Evolutionary conservation across 2,888 invertebrate genomes (phyloP).

Genomic region (Sturmia bella): DNA sequence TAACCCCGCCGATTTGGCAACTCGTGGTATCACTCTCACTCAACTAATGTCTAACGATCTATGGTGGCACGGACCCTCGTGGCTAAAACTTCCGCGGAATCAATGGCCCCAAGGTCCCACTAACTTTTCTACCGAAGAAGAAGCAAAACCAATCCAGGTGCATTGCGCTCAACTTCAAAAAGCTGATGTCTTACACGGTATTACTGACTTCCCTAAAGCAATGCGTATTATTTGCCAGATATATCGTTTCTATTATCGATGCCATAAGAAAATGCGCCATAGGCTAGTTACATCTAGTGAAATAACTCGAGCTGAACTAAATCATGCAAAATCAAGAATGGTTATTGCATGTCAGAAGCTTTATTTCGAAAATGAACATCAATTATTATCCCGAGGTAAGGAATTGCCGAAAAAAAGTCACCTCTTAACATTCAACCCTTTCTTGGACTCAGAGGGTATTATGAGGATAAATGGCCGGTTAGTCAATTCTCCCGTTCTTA

Average conservation of each 20-base stretch:
- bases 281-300: background rate
- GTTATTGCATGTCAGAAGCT: constrained; percentile 10
- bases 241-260: constrained; percentile 15
- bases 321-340: constrained; percentile 14
- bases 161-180: background rate
- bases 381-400: background rate
- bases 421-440: too few species aligned
- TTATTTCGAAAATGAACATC: background rate
- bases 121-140: background rate
- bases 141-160: background rate
- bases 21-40: background rate
- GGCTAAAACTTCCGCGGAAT: background rate
- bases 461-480: constrained; percentile 26
- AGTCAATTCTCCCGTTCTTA: background rate
- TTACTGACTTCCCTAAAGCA: background rate
- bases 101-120: background rate
- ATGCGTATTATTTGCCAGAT: background rate
- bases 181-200: background rate
- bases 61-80: constrained; percentile 7
- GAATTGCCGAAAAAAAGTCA: constrained; percentile 7
- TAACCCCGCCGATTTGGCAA: constrained; percentile 8
- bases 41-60: background rate
- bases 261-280: background rate
- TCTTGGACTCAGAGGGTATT: background rate
- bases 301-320: background rate